Base-by-base conservation (phyloP, 2,113 vertebrate genomes). In the Elachura formosa region DNA sequence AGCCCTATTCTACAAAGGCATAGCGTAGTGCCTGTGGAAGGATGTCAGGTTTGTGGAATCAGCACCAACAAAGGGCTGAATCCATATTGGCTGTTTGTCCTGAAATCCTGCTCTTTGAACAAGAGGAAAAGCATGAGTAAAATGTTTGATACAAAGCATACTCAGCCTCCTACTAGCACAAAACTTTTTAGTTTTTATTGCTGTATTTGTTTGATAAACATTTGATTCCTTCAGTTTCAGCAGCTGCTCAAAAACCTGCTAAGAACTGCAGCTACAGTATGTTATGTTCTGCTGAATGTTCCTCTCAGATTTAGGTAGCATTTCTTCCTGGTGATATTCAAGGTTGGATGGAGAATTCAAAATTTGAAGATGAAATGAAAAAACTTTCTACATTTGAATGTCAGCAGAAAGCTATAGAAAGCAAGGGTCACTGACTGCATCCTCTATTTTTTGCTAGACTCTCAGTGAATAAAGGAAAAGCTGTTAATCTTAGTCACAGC, bases 71-170 rank as follows among this genome's bases (percentile, higher is more conserved):
- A 86, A 80, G 24, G 52, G n/a, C 56, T 75, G n/a, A 58, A 67
- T 74, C 55, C 28, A 33, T 55, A 48, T 84, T 92, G 92, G 90
- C 85, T 84, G 34, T 43, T 21, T 89, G 89, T 80, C 73, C 52
- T 59, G 46, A 72, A 71, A 73, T 81, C 76, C 80, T 89, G 76
- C 89, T 92, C 52, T 63, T 76, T 72, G 46, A 92, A 90, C 62
- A 69, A 92, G 83, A 92, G 40, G 28, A 43, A 93, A 88, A 88
- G 76, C 75, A 88, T 54, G 64, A 89, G 20, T 73, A 92, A 93
- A 87, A 74, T 59, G 59, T 38, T 38, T 17, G 38, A 82, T 54
- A 90, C 76, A 55, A 61, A 78, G 61, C 68, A 73, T 90, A 92
- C 89, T 87, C 61, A 63, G 18, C 61, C 76, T 74, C 63, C 86